A percentile compares a stretch with the other conserved stretches of the same genome.
Evolutionary conservation across 2,113 vertebrate genomes (phyloP).

Genomic region (Myiozetetes cayanensis): DNA sequence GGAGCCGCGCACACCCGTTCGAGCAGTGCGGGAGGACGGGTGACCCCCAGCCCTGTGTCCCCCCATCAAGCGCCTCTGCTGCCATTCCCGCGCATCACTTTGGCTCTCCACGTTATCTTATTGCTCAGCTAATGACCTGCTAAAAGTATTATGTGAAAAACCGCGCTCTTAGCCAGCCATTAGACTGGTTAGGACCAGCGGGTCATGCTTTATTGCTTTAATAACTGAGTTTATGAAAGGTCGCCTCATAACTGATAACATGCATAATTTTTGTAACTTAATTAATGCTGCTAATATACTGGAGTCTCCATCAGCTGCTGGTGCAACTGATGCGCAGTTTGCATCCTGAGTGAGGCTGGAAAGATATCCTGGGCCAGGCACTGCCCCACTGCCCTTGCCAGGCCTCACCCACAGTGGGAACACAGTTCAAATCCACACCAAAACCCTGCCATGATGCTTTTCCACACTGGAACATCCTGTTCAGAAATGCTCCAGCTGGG

Average conservation of each 20-base stretch:
- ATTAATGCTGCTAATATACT: conserved; percentile 61
- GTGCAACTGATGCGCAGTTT: conserved; percentile 27
- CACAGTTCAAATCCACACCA: neutral
- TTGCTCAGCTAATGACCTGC: conserved; percentile 61
- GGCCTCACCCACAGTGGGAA: neutral
- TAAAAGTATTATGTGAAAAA: conserved; percentile 42
- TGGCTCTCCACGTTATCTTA: conserved; percentile 32
- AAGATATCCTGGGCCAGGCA: neutral
- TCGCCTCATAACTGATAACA: conserved; percentile 35
- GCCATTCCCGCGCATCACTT: neutral
- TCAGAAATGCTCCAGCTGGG: neutral
- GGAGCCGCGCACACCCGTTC: accelerated
- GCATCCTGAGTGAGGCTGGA: neutral
- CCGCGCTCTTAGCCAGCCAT: conserved; percentile 38
- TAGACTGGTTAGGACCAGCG: conserved; percentile 33
- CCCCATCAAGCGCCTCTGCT: neutral
- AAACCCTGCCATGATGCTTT: neutral
- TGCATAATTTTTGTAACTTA: conserved; percentile 62
- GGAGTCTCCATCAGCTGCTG: conserved; percentile 59
- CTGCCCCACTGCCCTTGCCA: neutral
- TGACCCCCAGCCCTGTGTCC: neutral
- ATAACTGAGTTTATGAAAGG: conserved; percentile 52
- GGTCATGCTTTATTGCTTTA: conserved; percentile 56
- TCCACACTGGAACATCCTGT: accelerated
- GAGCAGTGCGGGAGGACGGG: neutral